phyloP scores from a whole-genome alignment of 2,797 vertebrate genomes.

The Masticophis lateralis region DNA sequence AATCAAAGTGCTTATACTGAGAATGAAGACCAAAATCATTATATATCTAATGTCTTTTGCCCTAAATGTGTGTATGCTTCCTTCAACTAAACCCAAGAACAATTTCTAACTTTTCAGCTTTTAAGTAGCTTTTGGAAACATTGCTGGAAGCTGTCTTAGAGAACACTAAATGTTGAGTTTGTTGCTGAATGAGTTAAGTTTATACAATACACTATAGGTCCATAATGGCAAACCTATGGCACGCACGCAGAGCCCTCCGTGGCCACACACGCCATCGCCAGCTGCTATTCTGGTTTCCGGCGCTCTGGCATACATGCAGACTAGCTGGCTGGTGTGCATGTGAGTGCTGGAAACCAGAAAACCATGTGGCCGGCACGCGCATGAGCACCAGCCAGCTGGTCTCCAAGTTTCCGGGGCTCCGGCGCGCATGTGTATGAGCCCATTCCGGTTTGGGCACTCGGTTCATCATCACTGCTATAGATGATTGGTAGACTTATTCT shows the following conservation, averaged over 20 bases:
- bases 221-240: too few relatives aligned
- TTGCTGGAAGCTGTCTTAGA: background rate
- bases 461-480: background rate
- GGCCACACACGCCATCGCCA: too few relatives aligned
- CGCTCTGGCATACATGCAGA: too few relatives aligned
- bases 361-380: too few relatives aligned
- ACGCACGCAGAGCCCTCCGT: too few relatives aligned
- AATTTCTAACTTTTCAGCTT: background rate
- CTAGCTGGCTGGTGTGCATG: too few relatives aligned
- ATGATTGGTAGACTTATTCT: background rate
- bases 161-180: background rate
- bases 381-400: too few relatives aligned
- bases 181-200: background rate
- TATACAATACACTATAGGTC: background rate
- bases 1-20: background rate
- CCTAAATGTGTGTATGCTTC: background rate
- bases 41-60: background rate
- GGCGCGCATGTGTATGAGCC: fast-evolving
- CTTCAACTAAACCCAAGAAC: background rate
- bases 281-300: too few relatives aligned
- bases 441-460: too few relatives aligned
- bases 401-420: too few relatives aligned
- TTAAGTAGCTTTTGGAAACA: background rate
- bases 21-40: background rate
- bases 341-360: too few relatives aligned